A percentile compares a stretch with the other conserved stretches of the same genome.
Conservation (phyloP, 2,113 vertebrate genomes). For the Polypterus bichir region DNA sequence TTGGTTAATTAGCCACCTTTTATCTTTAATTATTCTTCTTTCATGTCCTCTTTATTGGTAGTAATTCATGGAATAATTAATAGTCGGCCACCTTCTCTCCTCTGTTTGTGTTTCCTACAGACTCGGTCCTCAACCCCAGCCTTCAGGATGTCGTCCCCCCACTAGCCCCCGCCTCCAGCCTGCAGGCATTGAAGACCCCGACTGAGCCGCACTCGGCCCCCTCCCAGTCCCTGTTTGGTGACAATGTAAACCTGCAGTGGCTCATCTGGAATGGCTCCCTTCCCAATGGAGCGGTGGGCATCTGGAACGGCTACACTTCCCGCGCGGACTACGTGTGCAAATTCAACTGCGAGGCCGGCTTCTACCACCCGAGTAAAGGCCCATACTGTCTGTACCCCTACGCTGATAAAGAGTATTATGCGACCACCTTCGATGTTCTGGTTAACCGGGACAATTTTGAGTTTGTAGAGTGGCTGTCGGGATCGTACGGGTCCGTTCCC, state of each 20-base stretch:
- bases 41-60: too few species aligned
- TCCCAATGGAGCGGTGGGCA: constrained; percentile 39
- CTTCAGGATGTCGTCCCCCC: constrained; percentile 31
- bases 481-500: constrained; percentile 40
- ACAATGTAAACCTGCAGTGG: constrained; percentile 51
- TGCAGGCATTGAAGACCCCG: constrained; percentile 21
- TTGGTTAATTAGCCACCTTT: too few species aligned
- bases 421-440: constrained; percentile 40
- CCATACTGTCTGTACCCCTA: constrained; percentile 51
- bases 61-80: too few species aligned
- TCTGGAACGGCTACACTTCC: constrained; percentile 49
- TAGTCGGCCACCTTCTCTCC: too few species aligned
- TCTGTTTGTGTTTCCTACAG: constrained; percentile 19
- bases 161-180: neutral
- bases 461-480: constrained; percentile 50
- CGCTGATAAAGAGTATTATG: constrained; percentile 36
- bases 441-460: constrained; percentile 53
- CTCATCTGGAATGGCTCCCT: constrained; percentile 30
- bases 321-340: constrained; percentile 51
- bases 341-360: constrained; percentile 44
- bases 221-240: constrained; percentile 29
- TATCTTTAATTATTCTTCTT: too few species aligned
- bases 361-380: constrained; percentile 43
- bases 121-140: constrained; percentile 33
- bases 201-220: constrained; percentile 19